Percentiles rank a stretch among this genome's conserved stretches.
These are phyloP conservation scores for Lota lota DNA, from an alignment of 2,113 vertebrate species.

Conservation along the genomic window DNA sequence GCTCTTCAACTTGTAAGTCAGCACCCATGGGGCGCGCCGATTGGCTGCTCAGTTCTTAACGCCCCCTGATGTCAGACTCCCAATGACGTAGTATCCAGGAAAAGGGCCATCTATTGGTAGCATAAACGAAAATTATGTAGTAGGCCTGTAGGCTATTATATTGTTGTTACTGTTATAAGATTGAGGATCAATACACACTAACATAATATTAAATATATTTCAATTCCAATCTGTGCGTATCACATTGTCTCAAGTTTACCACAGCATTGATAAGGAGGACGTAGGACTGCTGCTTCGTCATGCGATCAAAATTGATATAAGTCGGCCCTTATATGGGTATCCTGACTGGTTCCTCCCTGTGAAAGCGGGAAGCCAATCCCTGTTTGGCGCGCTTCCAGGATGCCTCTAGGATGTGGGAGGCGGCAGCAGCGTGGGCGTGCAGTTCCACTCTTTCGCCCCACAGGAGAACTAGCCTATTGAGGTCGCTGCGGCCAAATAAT, in stretches of 20 bases:
- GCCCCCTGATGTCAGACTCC: slow-evolving; percentile 41
- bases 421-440: slow-evolving; percentile 26
- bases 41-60: slow-evolving; percentile 50
- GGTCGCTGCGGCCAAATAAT: too few species aligned
- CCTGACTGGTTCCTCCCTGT: slow-evolving; percentile 59
- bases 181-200: too few species aligned
- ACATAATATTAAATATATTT: too few species aligned
- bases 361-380: slow-evolving; percentile 73
- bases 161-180: too few species aligned
- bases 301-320: slow-evolving; percentile 36
- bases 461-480: too few species aligned
- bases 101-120: slow-evolving; percentile 57
- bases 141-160: too few species aligned
- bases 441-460: slow-evolving; percentile 27
- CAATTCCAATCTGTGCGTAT: too few species aligned
- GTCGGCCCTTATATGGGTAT: slow-evolving; percentile 69
- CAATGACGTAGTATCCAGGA: slow-evolving; percentile 58
- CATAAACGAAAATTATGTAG: too few species aligned
- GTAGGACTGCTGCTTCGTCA: slow-evolving; percentile 46
- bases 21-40: slow-evolving; percentile 20
- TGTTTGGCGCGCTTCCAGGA: slow-evolving; percentile 61
- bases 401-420: slow-evolving; percentile 44
- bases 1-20: neutral
- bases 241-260: too few species aligned
- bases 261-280: slow-evolving; percentile 11